Evolutionary conservation across 2,113 vertebrate species (phyloP), one percentile per base, ranked within the genome.

Genomic region (Engystomops pustulosus): DNA sequence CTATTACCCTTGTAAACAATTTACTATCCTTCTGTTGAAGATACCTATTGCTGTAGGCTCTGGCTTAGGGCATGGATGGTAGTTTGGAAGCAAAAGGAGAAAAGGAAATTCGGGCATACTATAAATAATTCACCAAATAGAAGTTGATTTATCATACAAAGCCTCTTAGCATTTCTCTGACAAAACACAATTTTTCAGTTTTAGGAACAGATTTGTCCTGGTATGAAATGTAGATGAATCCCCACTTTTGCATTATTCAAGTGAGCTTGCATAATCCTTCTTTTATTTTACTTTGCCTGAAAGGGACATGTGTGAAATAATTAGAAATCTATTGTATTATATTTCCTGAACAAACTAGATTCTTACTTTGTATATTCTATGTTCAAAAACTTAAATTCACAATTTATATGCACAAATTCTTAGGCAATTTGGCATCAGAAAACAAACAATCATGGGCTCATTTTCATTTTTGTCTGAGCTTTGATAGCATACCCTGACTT

Each of bases 241-340:
- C 44, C 70, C 6, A 30, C 70, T 74, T 74, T 74, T 74, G 70
- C 41, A 74, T 74, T 47, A 49, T 74, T 74, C 70, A 74, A 74
- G 23, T 74, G 70, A 47, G 69, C 38, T 23, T 45, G 41, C 69
- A 72, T 72, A 72, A 47, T 72, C 69, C 69, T 74, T 72, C 41
- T 44, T 74, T 74, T 74, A 74, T 74, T 74, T 74, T 74, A 74
- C 70, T 74, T 74, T 47, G 70, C 70, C 70, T 74, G 15, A 74
- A 74, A 74, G 70, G 44, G 69, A 72, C 38, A 72, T 72, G 69
- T 27, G 41, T 49, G 44, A 47, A 45, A 74, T 6, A 74, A 74
- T 74, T 49, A 74, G 70, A 74, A 74, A 74, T 74, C 70, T 18
- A 6, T 30, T 47, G 44, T 49, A 49, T 74, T 45, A 30, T 74